Conservation (phyloP, 2,797 vertebrate species). For the Synaphobranchus kaupii region DNA sequence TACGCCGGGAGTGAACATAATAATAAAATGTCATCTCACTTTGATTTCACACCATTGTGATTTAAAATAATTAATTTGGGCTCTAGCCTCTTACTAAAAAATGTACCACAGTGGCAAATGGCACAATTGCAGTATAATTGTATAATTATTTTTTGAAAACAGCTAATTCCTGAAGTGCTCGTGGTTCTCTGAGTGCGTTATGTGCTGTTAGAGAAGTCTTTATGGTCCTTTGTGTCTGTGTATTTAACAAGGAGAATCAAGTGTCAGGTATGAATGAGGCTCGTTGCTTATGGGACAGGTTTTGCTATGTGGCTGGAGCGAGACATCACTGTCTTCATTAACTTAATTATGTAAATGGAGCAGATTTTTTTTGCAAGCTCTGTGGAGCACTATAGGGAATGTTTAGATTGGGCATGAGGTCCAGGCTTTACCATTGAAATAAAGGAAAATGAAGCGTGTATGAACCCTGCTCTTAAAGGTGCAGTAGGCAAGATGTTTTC, state of each 20-base stretch:
- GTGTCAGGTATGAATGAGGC: not conserved
- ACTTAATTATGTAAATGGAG: not conserved
- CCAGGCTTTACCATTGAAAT: not conserved
- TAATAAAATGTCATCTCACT: not conserved
- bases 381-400: not conserved
- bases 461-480: not conserved
- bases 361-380: not conserved
- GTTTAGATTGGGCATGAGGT: not conserved
- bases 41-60: not conserved
- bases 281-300: not conserved
- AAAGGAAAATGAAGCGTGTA: not conserved
- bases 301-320: not conserved
- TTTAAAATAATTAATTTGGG: not conserved
- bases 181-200: not conserved
- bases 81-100: not conserved
- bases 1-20: not conserved
- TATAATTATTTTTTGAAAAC: not conserved
- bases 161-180: not conserved
- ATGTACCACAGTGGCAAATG: not conserved
- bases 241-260: not conserved
- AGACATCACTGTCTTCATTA: not conserved
- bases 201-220: not conserved
- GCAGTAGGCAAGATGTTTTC: no score
- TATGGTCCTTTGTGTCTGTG: not conserved
- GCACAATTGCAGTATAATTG: no score